These are phyloP conservation scores for Oligia latruncula DNA, from an alignment of 2,888 invertebrate genomes.

Conservation along the genomic window DNA sequence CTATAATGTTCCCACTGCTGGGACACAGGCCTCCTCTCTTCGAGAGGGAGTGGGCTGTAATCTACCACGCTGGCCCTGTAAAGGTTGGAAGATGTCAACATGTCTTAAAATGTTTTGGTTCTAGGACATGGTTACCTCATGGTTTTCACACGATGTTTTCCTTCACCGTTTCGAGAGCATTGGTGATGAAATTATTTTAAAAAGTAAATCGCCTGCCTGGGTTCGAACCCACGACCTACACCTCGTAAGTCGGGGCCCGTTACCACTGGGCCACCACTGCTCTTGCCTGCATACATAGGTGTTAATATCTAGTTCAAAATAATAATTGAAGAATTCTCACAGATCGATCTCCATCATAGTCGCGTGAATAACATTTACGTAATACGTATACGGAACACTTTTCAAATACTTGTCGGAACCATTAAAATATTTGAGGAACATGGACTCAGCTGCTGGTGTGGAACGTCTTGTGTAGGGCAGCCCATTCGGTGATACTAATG, in stretches of 20 bases:
- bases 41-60: no score
- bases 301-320: background rate
- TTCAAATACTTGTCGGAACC: conserved; percentile 87
- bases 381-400: conserved; percentile 91
- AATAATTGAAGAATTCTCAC: conserved; percentile 74
- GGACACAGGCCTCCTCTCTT: no score
- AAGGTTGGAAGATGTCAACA: no score
- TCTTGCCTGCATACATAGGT: no score
- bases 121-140: no score
- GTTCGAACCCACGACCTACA: no score
- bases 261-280: background rate
- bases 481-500: conserved; percentile 92
- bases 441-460: conserved; percentile 78
- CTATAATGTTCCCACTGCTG: no score
- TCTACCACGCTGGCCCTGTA: no score
- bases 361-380: conserved; percentile 91
- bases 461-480: conserved; percentile 79
- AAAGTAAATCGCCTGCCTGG: background rate
- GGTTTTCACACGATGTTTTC: no score
- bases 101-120: no score
- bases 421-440: conserved; percentile 87
- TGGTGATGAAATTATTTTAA: background rate
- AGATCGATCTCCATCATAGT: conserved; percentile 89
- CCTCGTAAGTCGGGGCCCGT: no score
- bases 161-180: no score